Evolutionary conservation across 2,113 vertebrate genomes (phyloP).

Genomic region (Fregetta grallaria): DNA sequence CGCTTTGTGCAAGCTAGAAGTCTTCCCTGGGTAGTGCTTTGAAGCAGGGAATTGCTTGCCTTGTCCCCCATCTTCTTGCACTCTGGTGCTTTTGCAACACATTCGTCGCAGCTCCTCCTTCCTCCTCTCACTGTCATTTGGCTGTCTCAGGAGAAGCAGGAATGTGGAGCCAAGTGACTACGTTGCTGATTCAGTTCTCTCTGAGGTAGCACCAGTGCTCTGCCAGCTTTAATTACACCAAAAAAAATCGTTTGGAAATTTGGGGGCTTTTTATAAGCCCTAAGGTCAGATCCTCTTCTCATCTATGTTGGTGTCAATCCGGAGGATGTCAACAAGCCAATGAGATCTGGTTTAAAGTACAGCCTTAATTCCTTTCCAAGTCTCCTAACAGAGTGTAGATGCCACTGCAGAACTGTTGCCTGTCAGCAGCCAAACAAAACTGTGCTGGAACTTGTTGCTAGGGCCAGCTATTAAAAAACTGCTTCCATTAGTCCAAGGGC

Average conservation of each 20-base stretch:
- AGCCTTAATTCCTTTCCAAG: neutral
- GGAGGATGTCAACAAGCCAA: neutral
- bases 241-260: neutral
- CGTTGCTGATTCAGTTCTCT: neutral
- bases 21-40: neutral
- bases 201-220: neutral
- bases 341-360: neutral
- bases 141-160: neutral
- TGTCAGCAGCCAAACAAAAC: neutral
- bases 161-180: neutral
- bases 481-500: neutral
- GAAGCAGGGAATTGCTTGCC: neutral
- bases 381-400: neutral
- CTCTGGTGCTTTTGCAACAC: neutral
- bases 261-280: neutral
- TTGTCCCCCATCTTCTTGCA: neutral
- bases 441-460: neutral
- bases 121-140: neutral
- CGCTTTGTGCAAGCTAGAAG: neutral
- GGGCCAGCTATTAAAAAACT: neutral
- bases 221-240: neutral
- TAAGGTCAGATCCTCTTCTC: neutral
- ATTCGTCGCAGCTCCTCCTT: neutral
- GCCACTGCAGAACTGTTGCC: neutral
- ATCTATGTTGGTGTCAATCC: neutral